Percentiles rank a stretch among this genome's conserved stretches.
Evolutionary conservation across 2,797 vertebrate species (phyloP).

Genomic region (Hybognathus amarus): DNA sequence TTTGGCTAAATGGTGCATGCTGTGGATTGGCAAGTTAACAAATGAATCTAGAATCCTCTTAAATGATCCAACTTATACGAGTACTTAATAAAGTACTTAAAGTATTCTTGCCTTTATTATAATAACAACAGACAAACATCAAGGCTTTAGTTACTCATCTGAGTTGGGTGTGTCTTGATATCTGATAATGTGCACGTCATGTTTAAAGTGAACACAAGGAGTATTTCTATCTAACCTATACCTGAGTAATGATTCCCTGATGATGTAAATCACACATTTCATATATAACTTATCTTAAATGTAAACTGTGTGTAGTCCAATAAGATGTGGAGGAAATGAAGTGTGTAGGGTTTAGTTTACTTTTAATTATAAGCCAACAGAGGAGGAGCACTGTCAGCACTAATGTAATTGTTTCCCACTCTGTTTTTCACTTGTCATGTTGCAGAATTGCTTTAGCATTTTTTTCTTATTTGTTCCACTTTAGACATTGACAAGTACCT

Average conservation of each 20-base stretch:
- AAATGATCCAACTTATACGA: background rate
- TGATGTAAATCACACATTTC: background rate
- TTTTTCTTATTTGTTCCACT: too few species aligned
- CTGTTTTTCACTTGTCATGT: too few species aligned
- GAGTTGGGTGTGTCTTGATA: conserved; percentile 9
- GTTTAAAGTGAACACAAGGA: background rate
- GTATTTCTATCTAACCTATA: background rate
- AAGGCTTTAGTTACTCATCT: background rate
- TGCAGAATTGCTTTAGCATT: background rate
- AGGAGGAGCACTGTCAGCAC: background rate
- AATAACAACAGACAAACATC: background rate
- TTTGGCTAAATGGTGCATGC: background rate
- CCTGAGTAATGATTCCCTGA: background rate
- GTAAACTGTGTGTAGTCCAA: background rate
- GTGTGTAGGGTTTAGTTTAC: conserved; percentile 19
- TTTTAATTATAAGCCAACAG: conserved; percentile 20
- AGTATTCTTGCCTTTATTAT: conserved; percentile 2
- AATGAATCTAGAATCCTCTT: background rate
- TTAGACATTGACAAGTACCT: background rate
- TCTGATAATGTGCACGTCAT: background rate
- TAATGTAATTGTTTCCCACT: background rate
- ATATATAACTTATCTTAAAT: background rate
- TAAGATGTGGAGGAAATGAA: conserved; percentile 10
- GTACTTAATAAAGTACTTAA: too few species aligned
- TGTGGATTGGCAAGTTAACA: background rate